Conservation (phyloP, 2,888 invertebrate genomes). For the Eueremaeus valkanovi region DNA sequence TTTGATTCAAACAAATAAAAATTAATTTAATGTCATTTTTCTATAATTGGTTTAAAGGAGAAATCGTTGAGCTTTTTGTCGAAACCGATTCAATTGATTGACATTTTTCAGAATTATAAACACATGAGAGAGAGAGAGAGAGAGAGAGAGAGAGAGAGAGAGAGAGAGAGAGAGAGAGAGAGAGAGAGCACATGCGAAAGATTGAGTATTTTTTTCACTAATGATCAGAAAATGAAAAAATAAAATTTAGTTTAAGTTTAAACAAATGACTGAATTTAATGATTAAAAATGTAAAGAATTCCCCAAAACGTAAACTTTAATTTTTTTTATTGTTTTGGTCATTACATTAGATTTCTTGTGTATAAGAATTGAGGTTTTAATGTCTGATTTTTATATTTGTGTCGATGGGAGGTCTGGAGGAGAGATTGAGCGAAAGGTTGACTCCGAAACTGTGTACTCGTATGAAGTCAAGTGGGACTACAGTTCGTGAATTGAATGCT, state of each 20-base stretch:
- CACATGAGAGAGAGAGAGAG: no score
- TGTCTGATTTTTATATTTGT: constrained; percentile 32
- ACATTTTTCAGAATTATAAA: no score
- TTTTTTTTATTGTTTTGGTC: constrained; percentile 18
- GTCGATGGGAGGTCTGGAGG: constrained; percentile 27
- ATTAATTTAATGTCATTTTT: no score
- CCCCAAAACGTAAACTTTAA: background rate
- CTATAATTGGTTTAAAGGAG: no score
- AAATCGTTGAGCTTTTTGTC: no score
- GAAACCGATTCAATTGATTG: no score
- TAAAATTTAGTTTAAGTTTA: background rate
- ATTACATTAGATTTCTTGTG: background rate
- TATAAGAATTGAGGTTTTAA: background rate
- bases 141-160: no score
- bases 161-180: no score
- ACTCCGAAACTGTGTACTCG: constrained; percentile 25
- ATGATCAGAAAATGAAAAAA: no score
- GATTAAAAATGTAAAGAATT: background rate
- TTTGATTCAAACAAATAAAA: no score
- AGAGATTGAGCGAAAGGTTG: background rate
- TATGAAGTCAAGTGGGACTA: constrained; percentile 22
- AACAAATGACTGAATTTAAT: background rate
- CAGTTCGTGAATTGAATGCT: constrained; percentile 30
- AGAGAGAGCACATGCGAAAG: no score
- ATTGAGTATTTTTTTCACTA: no score